Percentiles rank a stretch among this genome's conserved stretches.
phyloP scores from a whole-genome alignment of 2,888 invertebrate species.

The Aporophyla nigra region DNA sequence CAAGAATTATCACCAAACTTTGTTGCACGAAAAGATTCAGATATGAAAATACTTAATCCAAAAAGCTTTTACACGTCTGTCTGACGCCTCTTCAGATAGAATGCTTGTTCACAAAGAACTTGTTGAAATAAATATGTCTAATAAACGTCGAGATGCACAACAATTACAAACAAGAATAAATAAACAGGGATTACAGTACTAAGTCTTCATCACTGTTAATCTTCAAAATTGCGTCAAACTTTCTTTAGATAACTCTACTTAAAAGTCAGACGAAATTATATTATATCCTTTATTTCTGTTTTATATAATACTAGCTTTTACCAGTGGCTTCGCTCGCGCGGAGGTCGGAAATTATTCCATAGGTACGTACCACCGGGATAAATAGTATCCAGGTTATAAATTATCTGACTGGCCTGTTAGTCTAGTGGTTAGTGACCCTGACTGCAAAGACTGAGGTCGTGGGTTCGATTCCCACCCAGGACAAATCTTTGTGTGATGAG shows the following conservation, averaged over 20 bases:
- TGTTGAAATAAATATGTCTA: slow-evolving; percentile 48
- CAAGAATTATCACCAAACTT: slow-evolving; percentile 29
- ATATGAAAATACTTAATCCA: slow-evolving; percentile 38
- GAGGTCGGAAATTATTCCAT: too few species aligned
- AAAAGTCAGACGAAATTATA: slow-evolving; percentile 17
- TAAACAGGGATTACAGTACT: slow-evolving; percentile 43
- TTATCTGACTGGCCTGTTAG: too few species aligned
- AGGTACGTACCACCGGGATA: too few species aligned
- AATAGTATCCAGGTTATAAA: too few species aligned
- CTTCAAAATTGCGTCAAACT: slow-evolving; percentile 47
- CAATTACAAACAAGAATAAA: slow-evolving; percentile 50
- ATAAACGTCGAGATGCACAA: slow-evolving; percentile 39
- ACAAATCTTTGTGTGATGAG: too few species aligned
- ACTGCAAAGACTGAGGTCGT: too few species aligned
- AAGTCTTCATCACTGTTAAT: slow-evolving; percentile 52
- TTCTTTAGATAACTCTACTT: slow-evolving; percentile 24
- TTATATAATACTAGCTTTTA: too few species aligned
- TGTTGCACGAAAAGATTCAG: background rate
- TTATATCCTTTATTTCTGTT: slow-evolving; percentile 12
- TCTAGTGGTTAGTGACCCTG: too few species aligned
- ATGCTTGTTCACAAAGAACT: slow-evolving; percentile 34
- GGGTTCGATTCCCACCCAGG: too few species aligned
- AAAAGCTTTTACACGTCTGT: slow-evolving; percentile 22
- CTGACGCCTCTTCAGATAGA: background rate
- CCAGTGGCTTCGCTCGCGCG: too few species aligned